Base-by-base conservation (phyloP, 2,113 vertebrate genomes). In the Cardinalis cardinalis region DNA sequence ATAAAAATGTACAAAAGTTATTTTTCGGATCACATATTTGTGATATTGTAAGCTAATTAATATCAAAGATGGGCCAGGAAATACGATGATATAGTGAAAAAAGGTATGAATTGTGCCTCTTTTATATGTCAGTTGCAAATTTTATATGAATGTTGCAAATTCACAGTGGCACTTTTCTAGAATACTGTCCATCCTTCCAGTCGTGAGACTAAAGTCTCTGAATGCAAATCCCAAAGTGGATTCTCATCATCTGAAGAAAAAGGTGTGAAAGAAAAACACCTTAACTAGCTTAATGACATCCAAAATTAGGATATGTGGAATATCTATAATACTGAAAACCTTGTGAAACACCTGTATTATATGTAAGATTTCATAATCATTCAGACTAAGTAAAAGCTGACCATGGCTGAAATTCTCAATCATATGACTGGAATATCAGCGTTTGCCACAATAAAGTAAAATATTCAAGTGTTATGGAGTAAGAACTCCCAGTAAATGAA, bases 31-130 rank as follows among this genome's bases (percentile, higher is more conserved):
- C 4, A 74, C 13, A 11, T 60, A 53, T 55, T 86, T 82, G 23
- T 80, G 56, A 79, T 76, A 82, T 10, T 75, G n/a, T 31, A 77
- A 84, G 88, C 18, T 79, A 94, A 85, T 61, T 69, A 81, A 51
- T 43, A 73, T 71, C 68, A 82, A 84, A 85, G 51, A 78, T 28
- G 2, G 29, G 58, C 85, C 71, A 90, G 55, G 55, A 92, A 78
- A 56, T 12, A 73, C 4, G 1, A 66, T 58, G 26, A 60, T 43
- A 8, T 51, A 40, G 8, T 58, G 18, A 29, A 12, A 48, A 32
- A 78, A 52, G 26, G 14, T 29, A 58, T 17, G 8, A 65, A 76
- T 81, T 66, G 29, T 64, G n/a, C 43, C 19, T 72, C 55, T 90
- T 90, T 71, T n/a, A 43, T 36, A 9, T 31, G 18, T 46, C 69